These are phyloP conservation scores for Abscondita cerata DNA, from an alignment of 2,888 invertebrate genomes.

Conservation along the genomic window DNA sequence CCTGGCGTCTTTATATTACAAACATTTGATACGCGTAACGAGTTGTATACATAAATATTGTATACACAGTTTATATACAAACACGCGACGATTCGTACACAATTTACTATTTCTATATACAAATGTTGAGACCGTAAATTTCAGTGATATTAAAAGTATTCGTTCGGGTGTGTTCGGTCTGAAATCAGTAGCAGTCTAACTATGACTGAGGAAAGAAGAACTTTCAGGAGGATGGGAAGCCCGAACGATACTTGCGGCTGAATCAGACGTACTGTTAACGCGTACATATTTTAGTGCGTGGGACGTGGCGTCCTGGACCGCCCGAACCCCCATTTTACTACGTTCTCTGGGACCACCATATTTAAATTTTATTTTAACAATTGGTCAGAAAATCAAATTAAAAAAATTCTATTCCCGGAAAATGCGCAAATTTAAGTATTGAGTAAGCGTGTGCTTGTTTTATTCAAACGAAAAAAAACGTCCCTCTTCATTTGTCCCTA, in stretches of 20 bases:
- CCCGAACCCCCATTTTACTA: conserved; percentile 15
- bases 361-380: background rate
- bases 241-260: conserved; percentile 37
- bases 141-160: conserved; percentile 47
- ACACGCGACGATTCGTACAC: conserved; percentile 56
- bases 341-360: background rate
- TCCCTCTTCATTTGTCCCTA: no score
- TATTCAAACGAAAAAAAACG: no score
- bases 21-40: conserved; percentile 58
- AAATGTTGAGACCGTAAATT: conserved; percentile 51
- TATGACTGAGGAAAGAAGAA: conserved; percentile 29
- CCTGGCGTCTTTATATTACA: conserved; percentile 55
- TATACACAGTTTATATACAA: conserved; percentile 56
- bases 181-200: conserved; percentile 29
- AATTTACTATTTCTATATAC: conserved; percentile 58
- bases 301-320: conserved; percentile 41
- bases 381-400: background rate
- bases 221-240: conserved; percentile 26
- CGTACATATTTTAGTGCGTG: conserved; percentile 42
- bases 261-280: conserved; percentile 46
- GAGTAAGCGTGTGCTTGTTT: no score
- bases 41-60: conserved; percentile 57
- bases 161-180: conserved; percentile 34
- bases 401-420: no score
- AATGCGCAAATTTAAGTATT: no score